Conservation (phyloP, 2,888 invertebrate species). For the Kryphioiulus occultus region DNA sequence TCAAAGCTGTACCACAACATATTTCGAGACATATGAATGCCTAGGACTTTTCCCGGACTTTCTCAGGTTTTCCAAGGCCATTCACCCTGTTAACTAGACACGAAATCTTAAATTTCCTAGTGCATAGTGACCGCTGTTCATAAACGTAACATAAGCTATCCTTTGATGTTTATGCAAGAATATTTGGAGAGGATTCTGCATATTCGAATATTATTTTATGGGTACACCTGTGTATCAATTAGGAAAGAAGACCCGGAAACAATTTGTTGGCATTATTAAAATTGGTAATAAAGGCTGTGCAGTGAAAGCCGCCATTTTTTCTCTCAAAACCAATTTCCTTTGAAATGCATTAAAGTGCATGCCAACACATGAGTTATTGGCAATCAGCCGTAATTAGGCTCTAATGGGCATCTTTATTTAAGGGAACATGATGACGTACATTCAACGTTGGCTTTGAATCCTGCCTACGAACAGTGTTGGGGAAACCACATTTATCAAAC, state of each 20-base stretch:
- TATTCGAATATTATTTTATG: background rate
- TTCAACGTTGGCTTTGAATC: constrained; percentile 27
- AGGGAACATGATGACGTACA: constrained; percentile 10
- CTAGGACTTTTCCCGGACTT: too few species aligned
- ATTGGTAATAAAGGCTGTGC: background rate
- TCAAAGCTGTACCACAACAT: too few species aligned
- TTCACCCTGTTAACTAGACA: background rate
- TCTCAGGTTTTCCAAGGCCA: too few species aligned
- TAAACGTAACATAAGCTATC: too few species aligned
- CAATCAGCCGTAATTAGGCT: constrained; percentile 24
- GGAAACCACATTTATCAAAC: constrained; percentile 28
- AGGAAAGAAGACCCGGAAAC: background rate
- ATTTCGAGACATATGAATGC: too few species aligned
- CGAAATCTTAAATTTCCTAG: background rate
- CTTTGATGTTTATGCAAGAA: too few species aligned
- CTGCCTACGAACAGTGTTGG: background rate
- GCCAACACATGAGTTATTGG: constrained; percentile 33
- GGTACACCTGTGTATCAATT: background rate
- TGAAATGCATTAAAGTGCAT: background rate
- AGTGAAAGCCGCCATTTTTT: background rate
- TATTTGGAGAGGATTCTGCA: too few species aligned
- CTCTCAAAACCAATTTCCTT: background rate
- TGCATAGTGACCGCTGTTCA: background rate
- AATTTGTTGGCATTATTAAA: background rate
- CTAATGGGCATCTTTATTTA: constrained; percentile 34